Base-by-base conservation (phyloP, 2,888 invertebrate species). In the Saturnia pavonia region DNA sequence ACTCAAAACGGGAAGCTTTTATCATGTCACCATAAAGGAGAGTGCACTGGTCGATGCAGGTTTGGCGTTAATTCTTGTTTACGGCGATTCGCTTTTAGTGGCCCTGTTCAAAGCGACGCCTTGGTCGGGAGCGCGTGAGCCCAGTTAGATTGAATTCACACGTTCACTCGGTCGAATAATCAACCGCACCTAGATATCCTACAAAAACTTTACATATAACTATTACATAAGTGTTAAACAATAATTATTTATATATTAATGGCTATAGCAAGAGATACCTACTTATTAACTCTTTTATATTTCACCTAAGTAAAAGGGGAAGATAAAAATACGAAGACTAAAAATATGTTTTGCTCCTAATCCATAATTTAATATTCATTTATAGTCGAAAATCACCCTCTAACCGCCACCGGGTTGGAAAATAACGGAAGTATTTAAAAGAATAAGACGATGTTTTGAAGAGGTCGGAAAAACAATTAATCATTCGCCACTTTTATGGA, bases 351-450 rank as follows among this genome's bases (percentile, higher is more conserved):
- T 88, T 80, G 81, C 78, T 82, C 82, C 84, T 83, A 87, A 88
- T 85, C 87, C 86, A 82, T 88, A 90, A 90, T 92, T 89, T 86
- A 90, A 88, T 90, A 92, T 91, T 91, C 91, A 91, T 91, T 92
- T 91, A 86, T 89, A 88, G 88, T 85, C 86, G 84, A 87, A 90
- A 90, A 89, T 86, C 87, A 86, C 88, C 88, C 87, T 88, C 91
- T 89, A 87, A 87, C 85, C 88, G 88, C 86, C 91, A 91, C 89
- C 89, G 91, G 89, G 87, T 89, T 87, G 92, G 92, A 94, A 94
- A 94, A 94, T 93, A 91, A 87, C 91, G 93, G 92, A 93, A 91
- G 92, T 92, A 85, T 91, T 93, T 91, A 91, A 88, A 91, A 90
- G 91, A 90, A 91, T 89, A 90, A 91, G 88, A 87, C 91, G 87